A percentile compares a stretch with the other conserved stretches of the same genome.
Conservation (phyloP, 2,888 invertebrate genomes). For the Yponomeuta malinellus region DNA sequence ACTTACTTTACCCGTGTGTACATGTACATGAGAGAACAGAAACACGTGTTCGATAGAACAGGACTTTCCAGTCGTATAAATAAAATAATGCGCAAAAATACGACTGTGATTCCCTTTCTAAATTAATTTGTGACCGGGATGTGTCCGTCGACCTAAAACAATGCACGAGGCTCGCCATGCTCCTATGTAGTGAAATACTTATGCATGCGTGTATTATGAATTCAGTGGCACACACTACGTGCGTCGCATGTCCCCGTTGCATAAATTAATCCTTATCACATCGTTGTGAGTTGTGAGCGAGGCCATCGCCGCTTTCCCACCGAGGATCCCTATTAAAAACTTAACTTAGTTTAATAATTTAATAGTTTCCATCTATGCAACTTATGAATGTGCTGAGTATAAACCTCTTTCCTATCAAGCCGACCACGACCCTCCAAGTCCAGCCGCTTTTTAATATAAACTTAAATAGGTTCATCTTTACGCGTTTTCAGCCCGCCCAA, state of each 20-base stretch:
- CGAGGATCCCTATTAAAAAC: neutral
- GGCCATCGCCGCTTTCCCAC: slow-evolving; percentile 7
- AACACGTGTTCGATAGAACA: neutral
- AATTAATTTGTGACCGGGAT: neutral
- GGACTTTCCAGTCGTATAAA: neutral
- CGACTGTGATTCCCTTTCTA: neutral
- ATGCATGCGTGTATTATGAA: slow-evolving; percentile 3
- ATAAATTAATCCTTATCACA: slow-evolving; percentile 49
- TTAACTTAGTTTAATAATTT: too few relatives aligned
- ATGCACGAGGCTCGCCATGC: neutral
- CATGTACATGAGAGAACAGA: neutral
- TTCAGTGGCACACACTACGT: slow-evolving; percentile 16
- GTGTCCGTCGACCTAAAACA: neutral
- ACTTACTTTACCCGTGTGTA: too few relatives aligned
- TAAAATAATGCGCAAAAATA: neutral
- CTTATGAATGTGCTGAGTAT: too few relatives aligned
- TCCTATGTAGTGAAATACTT: neutral
- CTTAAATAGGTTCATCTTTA: neutral
- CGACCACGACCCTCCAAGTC: neutral
- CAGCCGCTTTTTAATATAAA: neutral
- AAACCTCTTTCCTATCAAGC: too few relatives aligned
- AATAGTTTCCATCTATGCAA: too few relatives aligned
- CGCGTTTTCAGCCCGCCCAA: neutral
- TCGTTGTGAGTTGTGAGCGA: slow-evolving; percentile 7
- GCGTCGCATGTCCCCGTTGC: slow-evolving; percentile 37